Percentiles rank a stretch among this genome's conserved stretches.
Evolutionary conservation across 1,140 invertebrate genomes (phyloP).

Genomic region (Nephila pilipes): DNA sequence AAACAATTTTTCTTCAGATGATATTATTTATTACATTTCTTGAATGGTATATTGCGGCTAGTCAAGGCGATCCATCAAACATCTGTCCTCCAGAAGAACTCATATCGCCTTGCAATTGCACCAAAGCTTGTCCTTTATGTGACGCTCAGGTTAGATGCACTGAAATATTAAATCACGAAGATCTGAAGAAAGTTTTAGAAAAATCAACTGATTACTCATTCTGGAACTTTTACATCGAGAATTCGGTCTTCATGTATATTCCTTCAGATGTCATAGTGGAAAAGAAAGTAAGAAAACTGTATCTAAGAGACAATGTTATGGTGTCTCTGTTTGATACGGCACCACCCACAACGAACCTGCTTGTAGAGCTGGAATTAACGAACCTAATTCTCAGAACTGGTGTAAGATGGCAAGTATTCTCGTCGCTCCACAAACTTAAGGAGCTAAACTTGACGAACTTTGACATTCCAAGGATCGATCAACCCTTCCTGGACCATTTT

Average conservation of each 20-base stretch:
- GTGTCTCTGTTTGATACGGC: not conserved
- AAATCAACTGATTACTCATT: conserved; percentile 11
- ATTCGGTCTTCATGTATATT: conserved; percentile 20
- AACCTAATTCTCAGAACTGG: not conserved
- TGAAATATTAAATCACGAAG: not conserved
- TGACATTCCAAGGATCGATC: not conserved
- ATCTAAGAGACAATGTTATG: conserved; percentile 19
- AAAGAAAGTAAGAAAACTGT: not conserved
- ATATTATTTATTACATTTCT: not conserved
- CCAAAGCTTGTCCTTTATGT: not conserved
- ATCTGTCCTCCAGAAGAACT: conserved; percentile 20
- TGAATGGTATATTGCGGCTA: not conserved
- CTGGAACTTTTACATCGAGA: conserved; percentile 26
- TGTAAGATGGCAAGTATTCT: conserved; percentile 26
- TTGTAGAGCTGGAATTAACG: conserved; percentile 7
- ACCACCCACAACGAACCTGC: not conserved
- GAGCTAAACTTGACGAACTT: conserved; percentile 34
- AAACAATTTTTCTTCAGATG: not conserved
- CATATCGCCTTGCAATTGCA: conserved; percentile 4
- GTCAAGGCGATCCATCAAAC: not conserved
- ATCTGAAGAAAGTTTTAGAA: not conserved
- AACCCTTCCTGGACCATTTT: not conserved
- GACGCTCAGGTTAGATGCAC: not conserved
- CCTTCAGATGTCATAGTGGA: not conserved
- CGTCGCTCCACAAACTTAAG: not conserved